Conservation (phyloP, 2,888 invertebrate species). For the Synanthedon formicaeformis region DNA sequence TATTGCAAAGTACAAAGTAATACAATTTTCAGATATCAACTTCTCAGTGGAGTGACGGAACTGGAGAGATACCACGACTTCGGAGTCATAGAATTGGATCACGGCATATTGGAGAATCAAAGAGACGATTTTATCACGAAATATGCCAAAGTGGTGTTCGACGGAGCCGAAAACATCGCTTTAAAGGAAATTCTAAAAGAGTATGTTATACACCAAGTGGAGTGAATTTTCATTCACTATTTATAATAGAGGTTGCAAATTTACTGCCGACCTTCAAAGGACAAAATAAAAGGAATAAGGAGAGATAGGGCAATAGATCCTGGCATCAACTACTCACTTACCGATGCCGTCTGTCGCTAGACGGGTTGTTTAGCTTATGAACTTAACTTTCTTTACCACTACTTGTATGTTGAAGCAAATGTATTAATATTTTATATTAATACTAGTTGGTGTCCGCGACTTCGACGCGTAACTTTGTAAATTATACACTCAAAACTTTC, state of each 20-base stretch:
- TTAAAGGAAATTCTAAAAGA: slow-evolving; percentile 74
- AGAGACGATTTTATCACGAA: slow-evolving; percentile 81
- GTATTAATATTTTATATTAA: too few relatives aligned
- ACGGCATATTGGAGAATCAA: slow-evolving; percentile 81
- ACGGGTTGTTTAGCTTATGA: too few relatives aligned
- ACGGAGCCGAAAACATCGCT: slow-evolving; percentile 78
- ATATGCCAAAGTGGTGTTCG: slow-evolving; percentile 82
- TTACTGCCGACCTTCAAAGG: too few relatives aligned
- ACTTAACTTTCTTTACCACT: too few relatives aligned
- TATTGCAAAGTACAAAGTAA: not conserved
- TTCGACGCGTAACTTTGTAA: too few relatives aligned
- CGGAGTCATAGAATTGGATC: slow-evolving; percentile 76
- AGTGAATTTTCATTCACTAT: not conserved
- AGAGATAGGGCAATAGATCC: too few relatives aligned
- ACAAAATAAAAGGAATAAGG: too few relatives aligned
- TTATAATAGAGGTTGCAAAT: not conserved
- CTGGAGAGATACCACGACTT: slow-evolving; percentile 83
- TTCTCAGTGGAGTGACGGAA: slow-evolving; percentile 88
- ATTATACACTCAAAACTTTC: too few relatives aligned
- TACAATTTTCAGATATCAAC: slow-evolving; percentile 76
- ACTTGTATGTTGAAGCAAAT: too few relatives aligned
- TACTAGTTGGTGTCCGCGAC: too few relatives aligned
- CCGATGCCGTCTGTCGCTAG: too few relatives aligned
- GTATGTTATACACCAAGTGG: slow-evolving; percentile 37
- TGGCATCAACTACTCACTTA: too few relatives aligned